phyloP scores from a whole-genome alignment of 2,888 invertebrate species.

The Aproaerema taeniolella region DNA sequence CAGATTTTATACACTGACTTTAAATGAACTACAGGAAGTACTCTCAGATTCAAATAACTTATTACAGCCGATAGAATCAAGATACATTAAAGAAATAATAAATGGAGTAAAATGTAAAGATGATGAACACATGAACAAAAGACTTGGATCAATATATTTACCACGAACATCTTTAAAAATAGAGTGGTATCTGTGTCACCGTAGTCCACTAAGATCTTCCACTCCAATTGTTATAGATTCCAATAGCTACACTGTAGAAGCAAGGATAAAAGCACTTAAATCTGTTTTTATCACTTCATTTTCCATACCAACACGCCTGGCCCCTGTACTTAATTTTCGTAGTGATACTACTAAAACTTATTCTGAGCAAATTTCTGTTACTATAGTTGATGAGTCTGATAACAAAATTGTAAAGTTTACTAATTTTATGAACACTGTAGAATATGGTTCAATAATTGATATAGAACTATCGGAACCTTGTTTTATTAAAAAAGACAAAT shows the following conservation, averaged over 20 bases:
- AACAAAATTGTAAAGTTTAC: constrained; percentile 49
- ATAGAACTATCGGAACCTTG: constrained; percentile 59
- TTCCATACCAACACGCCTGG: constrained; percentile 61
- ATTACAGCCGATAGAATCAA: constrained; percentile 45
- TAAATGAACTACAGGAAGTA: constrained; percentile 57
- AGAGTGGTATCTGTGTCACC: constrained; percentile 57
- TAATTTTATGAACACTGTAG: constrained; percentile 52
- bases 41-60: constrained; percentile 41
- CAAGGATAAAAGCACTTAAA: constrained; percentile 57
- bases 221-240: constrained; percentile 57
- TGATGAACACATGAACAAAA: too few species aligned
- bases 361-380: constrained; percentile 56
- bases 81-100: constrained; percentile 32
- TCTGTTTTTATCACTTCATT: constrained; percentile 65
- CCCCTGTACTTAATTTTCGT: constrained; percentile 51
- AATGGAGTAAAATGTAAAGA: constrained; percentile 23
- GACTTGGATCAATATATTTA: constrained; percentile 24
- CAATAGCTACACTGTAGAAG: constrained; percentile 44
- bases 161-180: too few species aligned
- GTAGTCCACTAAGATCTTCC: constrained; percentile 54
- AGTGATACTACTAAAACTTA: constrained; percentile 49
- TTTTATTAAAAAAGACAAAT: constrained; percentile 58
- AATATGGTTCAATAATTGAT: constrained; percentile 61
- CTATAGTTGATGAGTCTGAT: constrained; percentile 49
- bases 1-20: constrained; percentile 53